Conservation (phyloP, 2,888 invertebrate species). For the Trisateles emortualis region DNA sequence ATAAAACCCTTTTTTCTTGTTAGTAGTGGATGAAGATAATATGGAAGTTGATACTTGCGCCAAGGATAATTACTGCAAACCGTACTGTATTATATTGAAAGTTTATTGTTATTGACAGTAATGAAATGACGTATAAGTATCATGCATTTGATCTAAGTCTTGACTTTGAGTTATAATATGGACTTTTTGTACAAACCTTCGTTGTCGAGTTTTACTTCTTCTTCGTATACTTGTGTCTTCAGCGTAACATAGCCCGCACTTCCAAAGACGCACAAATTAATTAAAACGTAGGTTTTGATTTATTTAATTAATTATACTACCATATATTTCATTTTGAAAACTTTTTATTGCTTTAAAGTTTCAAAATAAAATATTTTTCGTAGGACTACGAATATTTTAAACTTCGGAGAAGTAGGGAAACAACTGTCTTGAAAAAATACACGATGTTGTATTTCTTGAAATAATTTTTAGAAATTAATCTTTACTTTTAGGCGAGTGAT, state of each 20-base stretch:
- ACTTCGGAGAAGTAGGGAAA: constrained; percentile 30
- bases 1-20: too few species aligned
- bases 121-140: too few species aligned
- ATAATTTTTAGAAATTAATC: constrained; percentile 32
- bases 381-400: constrained; percentile 58
- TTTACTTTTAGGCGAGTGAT: constrained; percentile 26
- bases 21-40: too few species aligned
- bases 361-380: constrained; percentile 54
- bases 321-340: constrained; percentile 49
- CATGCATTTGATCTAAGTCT: too few species aligned
- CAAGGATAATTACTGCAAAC: too few species aligned
- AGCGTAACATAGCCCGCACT: constrained; percentile 7
- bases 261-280: constrained; percentile 28
- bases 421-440: constrained; percentile 41
- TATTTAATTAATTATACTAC: constrained; percentile 54
- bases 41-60: too few species aligned
- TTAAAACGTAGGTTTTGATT: constrained; percentile 45
- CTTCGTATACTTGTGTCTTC: constrained; percentile 15
- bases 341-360: constrained; percentile 56
- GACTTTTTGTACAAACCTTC: constrained; percentile 29
- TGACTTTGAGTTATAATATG: too few species aligned
- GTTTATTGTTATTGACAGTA: too few species aligned
- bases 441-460: constrained; percentile 34
- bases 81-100: too few species aligned
- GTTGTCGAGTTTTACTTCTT: constrained; percentile 13